phyloP scores from a whole-genome alignment of 2,113 vertebrate genomes.

The Corydoras maculifer region DNA sequence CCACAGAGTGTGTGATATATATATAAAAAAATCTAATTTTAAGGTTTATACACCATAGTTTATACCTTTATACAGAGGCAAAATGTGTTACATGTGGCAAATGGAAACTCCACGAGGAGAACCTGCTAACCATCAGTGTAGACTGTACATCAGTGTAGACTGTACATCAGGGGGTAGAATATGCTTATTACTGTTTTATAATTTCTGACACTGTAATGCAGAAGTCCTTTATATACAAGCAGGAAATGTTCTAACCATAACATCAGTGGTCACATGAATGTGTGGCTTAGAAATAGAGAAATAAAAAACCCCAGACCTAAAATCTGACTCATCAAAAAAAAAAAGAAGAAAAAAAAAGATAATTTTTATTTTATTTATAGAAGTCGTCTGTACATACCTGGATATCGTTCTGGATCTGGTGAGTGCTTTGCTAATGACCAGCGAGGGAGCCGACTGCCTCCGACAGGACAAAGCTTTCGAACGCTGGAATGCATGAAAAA shows the following conservation, averaged over 20 bases:
- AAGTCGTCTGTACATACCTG: slow-evolving; percentile 63
- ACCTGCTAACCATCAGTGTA: too few relatives aligned
- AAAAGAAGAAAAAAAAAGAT: too few relatives aligned
- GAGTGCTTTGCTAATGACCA: slow-evolving; percentile 86
- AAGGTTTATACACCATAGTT: too few relatives aligned
- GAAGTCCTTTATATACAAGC: neutral
- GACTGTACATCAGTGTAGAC: too few relatives aligned
- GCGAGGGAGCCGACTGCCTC: slow-evolving; percentile 82
- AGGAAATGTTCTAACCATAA: neutral
- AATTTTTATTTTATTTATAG: too few relatives aligned
- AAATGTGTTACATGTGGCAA: too few relatives aligned
- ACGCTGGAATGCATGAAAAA: slow-evolving; percentile 59
- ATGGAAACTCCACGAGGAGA: too few relatives aligned
- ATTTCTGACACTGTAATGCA: neutral
- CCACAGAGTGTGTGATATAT: too few relatives aligned
- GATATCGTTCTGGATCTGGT: slow-evolving; percentile 76
- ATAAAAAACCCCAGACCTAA: neutral
- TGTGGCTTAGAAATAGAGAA: neutral
- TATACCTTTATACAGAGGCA: too few relatives aligned
- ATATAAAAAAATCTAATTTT: too few relatives aligned
- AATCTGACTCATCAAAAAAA: neutral
- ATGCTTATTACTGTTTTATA: too few relatives aligned
- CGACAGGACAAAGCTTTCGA: slow-evolving; percentile 85
- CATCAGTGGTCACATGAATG: neutral
- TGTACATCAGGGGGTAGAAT: too few relatives aligned